Evolutionary conservation across 2,113 vertebrate genomes (phyloP), one percentile per base, ranked within the genome.

Genomic region (Burhinus oedicnemus): DNA sequence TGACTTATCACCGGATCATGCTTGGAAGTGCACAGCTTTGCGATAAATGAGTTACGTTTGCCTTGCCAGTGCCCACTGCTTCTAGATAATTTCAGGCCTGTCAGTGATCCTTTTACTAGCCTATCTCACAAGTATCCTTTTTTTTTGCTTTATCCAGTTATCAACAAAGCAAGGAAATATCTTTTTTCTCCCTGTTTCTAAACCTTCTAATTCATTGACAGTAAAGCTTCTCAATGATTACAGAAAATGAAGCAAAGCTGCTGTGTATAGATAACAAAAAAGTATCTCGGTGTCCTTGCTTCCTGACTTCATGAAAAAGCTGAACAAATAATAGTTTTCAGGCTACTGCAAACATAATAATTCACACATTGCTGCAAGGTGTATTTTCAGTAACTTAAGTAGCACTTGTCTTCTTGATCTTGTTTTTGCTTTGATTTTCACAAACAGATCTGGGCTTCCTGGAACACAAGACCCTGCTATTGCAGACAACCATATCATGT

Each of bases 251-350:
- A 89, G 58, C 8, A 69, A 87, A 87, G 66, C 58, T 94, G 34
- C 22, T 69, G 13, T 70, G 45, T 82, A 58, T 32, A 70, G 88
- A 84, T 57, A 87, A 91, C 95, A 82, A 86, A 58, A 16, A 70
- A 15, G 29, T 58, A 26, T 81, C 36, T 66, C 20, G 40, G 69
- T 82, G 34, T 45, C 9, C 32, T 76, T 89, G n/a, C 54, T 69
- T 89, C 68, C 80, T 15, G 54, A 74, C 80, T 78, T 64, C 15
- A 49, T 34, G 69, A 68, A 81, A 72, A 80, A 75, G 34, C 27
- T 57, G 17, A 92, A 90, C 34, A 93, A 90, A 90, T 74, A 86
- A 77, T 44, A 90, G 38, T 89, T 93, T 87, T 91, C 54, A 83
- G 55, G 78, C 25, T 93, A n/a, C 20, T 82, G 44, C 69, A 83